These are phyloP conservation scores for Mormyrus iriodes DNA, from an alignment of 2,113 vertebrate species.

Conservation along the genomic window DNA sequence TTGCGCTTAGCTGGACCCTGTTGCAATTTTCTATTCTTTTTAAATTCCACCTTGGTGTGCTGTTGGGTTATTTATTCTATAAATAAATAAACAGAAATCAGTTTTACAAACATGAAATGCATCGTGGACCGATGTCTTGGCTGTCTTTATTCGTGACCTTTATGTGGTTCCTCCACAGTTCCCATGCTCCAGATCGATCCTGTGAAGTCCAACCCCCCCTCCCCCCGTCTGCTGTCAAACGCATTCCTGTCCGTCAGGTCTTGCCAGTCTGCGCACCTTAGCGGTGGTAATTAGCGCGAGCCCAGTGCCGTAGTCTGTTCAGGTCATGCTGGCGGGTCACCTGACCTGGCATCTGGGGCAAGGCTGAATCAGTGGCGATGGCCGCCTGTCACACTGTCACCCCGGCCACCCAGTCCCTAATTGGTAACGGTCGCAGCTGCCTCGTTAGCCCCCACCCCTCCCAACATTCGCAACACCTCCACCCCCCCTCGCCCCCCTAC, in stretches of 20 bases:
- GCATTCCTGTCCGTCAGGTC: conserved; percentile 26
- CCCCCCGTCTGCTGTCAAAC: neutral
- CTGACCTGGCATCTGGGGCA: neutral
- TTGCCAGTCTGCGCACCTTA: conserved; percentile 46
- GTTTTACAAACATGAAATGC: neutral
- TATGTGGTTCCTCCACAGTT: conserved; percentile 5
- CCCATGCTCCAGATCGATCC: neutral
- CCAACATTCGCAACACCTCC: neutral
- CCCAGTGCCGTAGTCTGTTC: neutral
- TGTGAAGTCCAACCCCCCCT: neutral
- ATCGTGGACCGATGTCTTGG: neutral
- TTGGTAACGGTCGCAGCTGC: neutral
- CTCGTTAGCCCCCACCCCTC: neutral
- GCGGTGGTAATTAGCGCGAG: conserved; percentile 55
- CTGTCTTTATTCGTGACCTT: conserved; percentile 32
- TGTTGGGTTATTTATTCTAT: neutral
- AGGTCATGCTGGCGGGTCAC: neutral
- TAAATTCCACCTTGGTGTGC: conserved; percentile 42
- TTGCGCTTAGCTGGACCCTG: conserved; percentile 49
- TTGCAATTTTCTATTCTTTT: conserved; percentile 36
- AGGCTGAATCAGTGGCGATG: neutral
- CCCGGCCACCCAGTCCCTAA: neutral
- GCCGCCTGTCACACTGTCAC: neutral
- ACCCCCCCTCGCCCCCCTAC: neutral
- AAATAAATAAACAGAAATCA: conserved; percentile 1